Conservation (phyloP, 2,797 vertebrate genomes). For the Cyprinodon diabolis region DNA sequence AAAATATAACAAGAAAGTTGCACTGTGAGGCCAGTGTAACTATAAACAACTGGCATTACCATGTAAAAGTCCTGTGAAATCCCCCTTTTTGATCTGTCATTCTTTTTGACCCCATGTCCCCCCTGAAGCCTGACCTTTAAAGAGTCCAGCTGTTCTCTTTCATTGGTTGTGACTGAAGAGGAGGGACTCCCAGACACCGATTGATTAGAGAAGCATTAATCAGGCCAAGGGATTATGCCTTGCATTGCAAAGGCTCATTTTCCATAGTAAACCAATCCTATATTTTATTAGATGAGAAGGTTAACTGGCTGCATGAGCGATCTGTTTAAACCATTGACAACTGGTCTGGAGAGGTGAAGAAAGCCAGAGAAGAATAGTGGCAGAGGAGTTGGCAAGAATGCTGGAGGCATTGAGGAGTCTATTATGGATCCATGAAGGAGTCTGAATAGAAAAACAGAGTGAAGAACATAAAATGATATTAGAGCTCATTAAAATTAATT, state of each 20-base stretch:
- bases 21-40: too few species aligned
- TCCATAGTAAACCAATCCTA: conserved; percentile 88
- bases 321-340: conserved; percentile 82
- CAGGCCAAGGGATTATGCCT: conserved; percentile 93
- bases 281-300: conserved; percentile 84
- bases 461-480: conserved; percentile 79
- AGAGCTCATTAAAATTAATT: conserved; percentile 84
- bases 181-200: conserved; percentile 89
- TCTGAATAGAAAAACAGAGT: conserved; percentile 58
- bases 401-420: conserved; percentile 34
- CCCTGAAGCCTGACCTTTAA: conserved; percentile 89
- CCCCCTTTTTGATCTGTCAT: conserved; percentile 86
- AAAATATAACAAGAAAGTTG: too few species aligned
- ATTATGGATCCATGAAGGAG: conserved; percentile 65
- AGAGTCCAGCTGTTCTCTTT: conserved; percentile 95
- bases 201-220: conserved; percentile 98
- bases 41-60: conserved; percentile 38
- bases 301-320: conserved; percentile 81
- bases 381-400: conserved; percentile 38
- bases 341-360: conserved; percentile 66
- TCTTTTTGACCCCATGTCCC: conserved; percentile 84
- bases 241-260: conserved; percentile 75
- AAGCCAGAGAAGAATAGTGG: conserved; percentile 41
- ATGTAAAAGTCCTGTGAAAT: conserved; percentile 67
- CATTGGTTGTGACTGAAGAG: conserved; percentile 89